phyloP scores from a whole-genome alignment of 2,113 vertebrate genomes.

The Ramphastos sulfuratus region DNA sequence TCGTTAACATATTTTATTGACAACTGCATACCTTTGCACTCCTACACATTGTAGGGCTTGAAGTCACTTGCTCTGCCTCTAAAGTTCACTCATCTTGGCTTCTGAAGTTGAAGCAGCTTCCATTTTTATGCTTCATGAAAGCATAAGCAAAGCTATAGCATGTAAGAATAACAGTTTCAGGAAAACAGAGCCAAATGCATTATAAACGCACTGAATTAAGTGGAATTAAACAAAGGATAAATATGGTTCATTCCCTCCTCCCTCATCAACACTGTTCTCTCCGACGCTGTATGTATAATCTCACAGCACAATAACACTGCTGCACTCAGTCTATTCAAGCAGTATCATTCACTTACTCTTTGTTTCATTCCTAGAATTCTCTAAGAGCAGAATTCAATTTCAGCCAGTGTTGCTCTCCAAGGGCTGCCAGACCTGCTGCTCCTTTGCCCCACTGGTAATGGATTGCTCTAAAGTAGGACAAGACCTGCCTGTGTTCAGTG shows the following conservation, averaged over 20 bases:
- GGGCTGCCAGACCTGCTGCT: not conserved
- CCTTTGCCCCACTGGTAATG: not conserved
- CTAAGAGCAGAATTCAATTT: not conserved
- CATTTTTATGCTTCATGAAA: not conserved
- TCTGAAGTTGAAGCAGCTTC: not conserved
- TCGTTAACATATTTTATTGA: not conserved
- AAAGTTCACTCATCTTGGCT: not conserved
- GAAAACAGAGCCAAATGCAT: constrained; percentile 15
- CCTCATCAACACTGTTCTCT: not conserved
- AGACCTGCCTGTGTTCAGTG: not conserved
- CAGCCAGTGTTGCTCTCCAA: not conserved
- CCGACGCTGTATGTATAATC: not conserved
- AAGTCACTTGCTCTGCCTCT: not conserved
- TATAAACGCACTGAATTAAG: constrained; percentile 10
- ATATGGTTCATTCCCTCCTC: not conserved
- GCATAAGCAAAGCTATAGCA: not conserved
- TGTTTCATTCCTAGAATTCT: not conserved
- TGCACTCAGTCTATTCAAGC: not conserved
- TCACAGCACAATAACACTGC: not conserved
- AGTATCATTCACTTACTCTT: not conserved
- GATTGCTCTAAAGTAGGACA: not conserved
- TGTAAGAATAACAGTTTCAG: not conserved
- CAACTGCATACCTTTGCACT: not conserved
- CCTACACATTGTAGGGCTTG: not conserved
- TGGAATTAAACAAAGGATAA: constrained; percentile 37